These are phyloP conservation scores for Drosophila parabipectinata DNA, from an alignment of 1,140 invertebrate genomes.

Conservation along the genomic window DNA sequence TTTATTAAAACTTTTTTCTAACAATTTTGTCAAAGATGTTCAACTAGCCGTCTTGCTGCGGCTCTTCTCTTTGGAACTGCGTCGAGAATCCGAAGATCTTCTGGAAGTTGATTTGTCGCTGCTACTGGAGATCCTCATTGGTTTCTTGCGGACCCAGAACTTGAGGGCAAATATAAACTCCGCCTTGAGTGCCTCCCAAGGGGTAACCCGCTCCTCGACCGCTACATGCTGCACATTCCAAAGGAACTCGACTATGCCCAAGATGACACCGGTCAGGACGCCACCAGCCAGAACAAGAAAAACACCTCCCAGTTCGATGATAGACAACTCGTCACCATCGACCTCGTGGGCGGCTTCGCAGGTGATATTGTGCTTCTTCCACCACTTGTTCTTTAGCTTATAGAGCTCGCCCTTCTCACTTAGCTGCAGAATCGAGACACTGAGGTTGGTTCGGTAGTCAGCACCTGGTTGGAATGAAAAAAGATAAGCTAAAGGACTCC, in stretches of 20 bases:
- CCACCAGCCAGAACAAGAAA: constrained; percentile 89
- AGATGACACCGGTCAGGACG: constrained; percentile 87
- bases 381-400: constrained; percentile 94
- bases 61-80: constrained; percentile 65
- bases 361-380: constrained; percentile 87
- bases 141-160: constrained; percentile 88
- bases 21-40: constrained; percentile 1
- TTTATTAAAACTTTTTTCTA: constrained; percentile 2
- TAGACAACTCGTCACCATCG: constrained; percentile 85
- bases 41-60: constrained; percentile 64
- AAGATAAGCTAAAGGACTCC: not conserved
- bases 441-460: constrained; percentile 89
- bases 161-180: constrained; percentile 88
- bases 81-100: constrained; percentile 69
- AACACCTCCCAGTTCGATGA: constrained; percentile 89
- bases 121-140: constrained; percentile 84
- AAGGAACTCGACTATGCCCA: constrained; percentile 91
- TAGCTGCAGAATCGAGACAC: constrained; percentile 90
- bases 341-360: constrained; percentile 57
- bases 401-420: constrained; percentile 92
- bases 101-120: constrained; percentile 80
- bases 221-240: constrained; percentile 93
- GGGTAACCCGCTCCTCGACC: constrained; percentile 89
- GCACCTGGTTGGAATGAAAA: constrained; percentile 38
- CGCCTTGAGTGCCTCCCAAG: constrained; percentile 86